Percentiles rank a stretch among this genome's conserved stretches.
phyloP scores from a whole-genome alignment of 2,888 invertebrate genomes.

The Torymus aiolomorphi region DNA sequence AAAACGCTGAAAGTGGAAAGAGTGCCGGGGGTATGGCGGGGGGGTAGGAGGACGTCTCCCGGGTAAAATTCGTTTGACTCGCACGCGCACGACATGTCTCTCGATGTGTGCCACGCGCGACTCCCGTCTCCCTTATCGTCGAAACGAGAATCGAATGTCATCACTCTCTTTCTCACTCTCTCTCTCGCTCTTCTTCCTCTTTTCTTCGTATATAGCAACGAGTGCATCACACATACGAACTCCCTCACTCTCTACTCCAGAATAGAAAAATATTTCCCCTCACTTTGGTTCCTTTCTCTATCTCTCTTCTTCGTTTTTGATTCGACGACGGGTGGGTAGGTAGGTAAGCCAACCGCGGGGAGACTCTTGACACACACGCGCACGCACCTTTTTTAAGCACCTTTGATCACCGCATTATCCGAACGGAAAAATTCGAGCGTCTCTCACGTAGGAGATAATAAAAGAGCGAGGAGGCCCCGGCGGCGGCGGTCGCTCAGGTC shows the following conservation, averaged over 20 bases:
- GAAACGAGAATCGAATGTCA: slow-evolving; percentile 40
- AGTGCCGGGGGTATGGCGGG: slow-evolving; percentile 8
- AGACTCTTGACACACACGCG: background rate
- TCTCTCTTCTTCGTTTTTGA: slow-evolving; percentile 11
- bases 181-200: background rate
- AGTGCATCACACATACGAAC: background rate
- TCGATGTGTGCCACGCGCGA: slow-evolving; percentile 3
- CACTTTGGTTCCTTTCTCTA: too few relatives aligned
- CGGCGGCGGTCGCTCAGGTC: too few relatives aligned
- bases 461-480: too few relatives aligned
- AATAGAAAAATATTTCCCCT: slow-evolving; percentile 43
- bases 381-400: slow-evolving; percentile 29
- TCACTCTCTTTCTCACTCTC: slow-evolving; percentile 1
- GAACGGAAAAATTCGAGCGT: too few relatives aligned
- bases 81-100: background rate
- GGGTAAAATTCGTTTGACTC: slow-evolving; percentile 34
- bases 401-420: slow-evolving; percentile 30
- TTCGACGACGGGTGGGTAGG: slow-evolving; percentile 8
- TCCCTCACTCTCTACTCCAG: background rate
- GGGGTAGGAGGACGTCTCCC: background rate
- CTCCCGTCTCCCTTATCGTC: slow-evolving; percentile 8
- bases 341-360: background rate
- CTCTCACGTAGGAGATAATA: too few relatives aligned
- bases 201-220: background rate
- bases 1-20: slow-evolving; percentile 38